Percentiles rank a stretch among this genome's conserved stretches.
phyloP scores from a whole-genome alignment of 2,797 vertebrate genomes.

The Allobates femoralis region DNA sequence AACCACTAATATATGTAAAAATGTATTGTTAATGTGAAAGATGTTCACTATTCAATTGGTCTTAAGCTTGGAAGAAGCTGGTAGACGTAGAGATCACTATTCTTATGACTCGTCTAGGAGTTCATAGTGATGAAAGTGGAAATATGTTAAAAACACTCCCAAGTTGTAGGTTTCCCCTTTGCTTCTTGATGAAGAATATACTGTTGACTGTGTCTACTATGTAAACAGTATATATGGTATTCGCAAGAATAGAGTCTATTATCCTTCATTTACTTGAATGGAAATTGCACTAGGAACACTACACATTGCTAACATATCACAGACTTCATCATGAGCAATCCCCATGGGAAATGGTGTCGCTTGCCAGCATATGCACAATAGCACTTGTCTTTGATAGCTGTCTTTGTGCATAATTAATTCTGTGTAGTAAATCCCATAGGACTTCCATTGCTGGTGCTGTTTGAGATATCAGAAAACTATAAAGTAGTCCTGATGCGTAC shows the following conservation, averaged over 20 bases:
- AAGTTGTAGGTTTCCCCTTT: neutral
- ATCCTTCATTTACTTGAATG: slow-evolving; percentile 3
- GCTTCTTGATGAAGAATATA: neutral
- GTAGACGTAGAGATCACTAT: neutral
- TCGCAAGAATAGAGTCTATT: neutral
- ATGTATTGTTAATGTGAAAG: too few relatives aligned
- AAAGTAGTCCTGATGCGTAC: slow-evolving; percentile 5
- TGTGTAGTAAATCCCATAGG: slow-evolving; percentile 9
- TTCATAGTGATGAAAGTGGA: neutral
- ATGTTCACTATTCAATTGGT: too few relatives aligned
- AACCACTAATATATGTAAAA: too few relatives aligned
- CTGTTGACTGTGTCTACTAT: neutral
- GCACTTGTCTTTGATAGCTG: slow-evolving; percentile 18
- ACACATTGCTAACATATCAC: slow-evolving; percentile 7
- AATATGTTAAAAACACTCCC: neutral
- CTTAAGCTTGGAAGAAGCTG: neutral
- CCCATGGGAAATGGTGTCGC: slow-evolving; percentile 7
- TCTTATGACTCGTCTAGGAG: neutral
- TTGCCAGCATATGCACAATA: slow-evolving; percentile 12
- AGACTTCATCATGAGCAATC: slow-evolving; percentile 4
- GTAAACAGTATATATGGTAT: neutral
- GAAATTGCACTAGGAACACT: slow-evolving; percentile 13
- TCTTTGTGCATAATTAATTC: slow-evolving; percentile 13
- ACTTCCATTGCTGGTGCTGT: neutral
- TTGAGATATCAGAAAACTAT: neutral